These are phyloP conservation scores for Apamea monoglypha DNA, from an alignment of 2,888 invertebrate species.

Conservation along the genomic window DNA sequence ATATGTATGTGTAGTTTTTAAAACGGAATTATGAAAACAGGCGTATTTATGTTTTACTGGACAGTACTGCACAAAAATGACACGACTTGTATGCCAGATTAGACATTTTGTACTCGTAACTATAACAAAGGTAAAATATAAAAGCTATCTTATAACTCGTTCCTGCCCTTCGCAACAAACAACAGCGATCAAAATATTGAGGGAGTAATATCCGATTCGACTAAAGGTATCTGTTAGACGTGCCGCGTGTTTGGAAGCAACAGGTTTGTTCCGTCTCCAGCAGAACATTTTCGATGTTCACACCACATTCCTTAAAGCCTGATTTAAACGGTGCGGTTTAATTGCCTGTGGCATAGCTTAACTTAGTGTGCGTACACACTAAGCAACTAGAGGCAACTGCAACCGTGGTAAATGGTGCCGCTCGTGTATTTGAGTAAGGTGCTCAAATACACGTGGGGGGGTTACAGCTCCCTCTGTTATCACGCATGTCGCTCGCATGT, in stretches of 20 bases:
- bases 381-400: not conserved
- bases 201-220: slow-evolving; percentile 78
- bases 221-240: slow-evolving; percentile 73
- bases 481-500: not conserved
- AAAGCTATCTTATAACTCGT: slow-evolving; percentile 82
- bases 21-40: slow-evolving; percentile 73
- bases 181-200: slow-evolving; percentile 81
- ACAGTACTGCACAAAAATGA: slow-evolving; percentile 74
- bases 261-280: slow-evolving; percentile 40
- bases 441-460: not conserved
- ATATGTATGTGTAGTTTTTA: slow-evolving; percentile 67
- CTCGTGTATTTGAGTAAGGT: not conserved
- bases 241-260: slow-evolving; percentile 73
- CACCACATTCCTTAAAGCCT: slow-evolving; percentile 2
- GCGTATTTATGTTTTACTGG: slow-evolving; percentile 70
- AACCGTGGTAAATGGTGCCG: not conserved
- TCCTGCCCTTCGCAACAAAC: slow-evolving; percentile 81
- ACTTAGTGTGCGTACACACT: not conserved
- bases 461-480: not conserved
- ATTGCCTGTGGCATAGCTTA: not conserved
- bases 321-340: not conserved
- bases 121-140: slow-evolving; percentile 86
- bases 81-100: slow-evolving; percentile 73
- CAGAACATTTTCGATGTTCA: slow-evolving; percentile 33
- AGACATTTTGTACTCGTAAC: slow-evolving; percentile 81